Conservation (phyloP, 2,797 vertebrate genomes). For the Oreortyx pictus region DNA sequence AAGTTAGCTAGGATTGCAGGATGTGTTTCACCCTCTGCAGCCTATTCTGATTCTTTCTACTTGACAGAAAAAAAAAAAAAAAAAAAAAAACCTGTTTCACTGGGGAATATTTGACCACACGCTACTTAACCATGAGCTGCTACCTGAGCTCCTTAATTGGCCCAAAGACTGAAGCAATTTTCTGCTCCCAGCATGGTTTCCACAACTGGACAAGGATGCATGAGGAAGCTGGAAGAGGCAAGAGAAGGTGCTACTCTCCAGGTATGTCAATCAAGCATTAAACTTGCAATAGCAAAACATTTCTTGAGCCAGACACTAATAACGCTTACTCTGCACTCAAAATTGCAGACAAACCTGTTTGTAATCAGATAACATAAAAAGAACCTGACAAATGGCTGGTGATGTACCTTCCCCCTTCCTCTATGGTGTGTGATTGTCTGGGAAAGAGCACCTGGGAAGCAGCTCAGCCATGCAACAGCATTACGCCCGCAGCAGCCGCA, state of each 20-base stretch:
- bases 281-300: background rate
- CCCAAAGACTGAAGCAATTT: background rate
- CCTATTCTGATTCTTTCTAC: background rate
- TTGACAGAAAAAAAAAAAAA: background rate
- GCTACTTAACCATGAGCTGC: background rate
- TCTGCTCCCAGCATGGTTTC: background rate
- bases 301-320: constrained; percentile 43
- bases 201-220: background rate
- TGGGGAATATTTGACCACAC: background rate
- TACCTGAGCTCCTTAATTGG: background rate
- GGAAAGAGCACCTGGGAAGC: background rate
- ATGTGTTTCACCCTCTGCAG: background rate
- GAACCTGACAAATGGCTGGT: constrained; percentile 40
- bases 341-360: constrained; percentile 64
- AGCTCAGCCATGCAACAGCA: background rate
- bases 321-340: constrained; percentile 2
- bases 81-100: background rate
- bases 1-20: background rate
- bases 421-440: background rate
- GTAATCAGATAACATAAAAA: constrained; percentile 24
- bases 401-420: constrained; percentile 10
- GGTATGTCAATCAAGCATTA: constrained; percentile 46
- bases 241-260: background rate
- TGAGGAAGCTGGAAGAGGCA: background rate
- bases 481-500: rapidly evolving